Evolutionary conservation across 2,113 vertebrate genomes (phyloP).

Genomic region (Microcebus jonahi): DNA sequence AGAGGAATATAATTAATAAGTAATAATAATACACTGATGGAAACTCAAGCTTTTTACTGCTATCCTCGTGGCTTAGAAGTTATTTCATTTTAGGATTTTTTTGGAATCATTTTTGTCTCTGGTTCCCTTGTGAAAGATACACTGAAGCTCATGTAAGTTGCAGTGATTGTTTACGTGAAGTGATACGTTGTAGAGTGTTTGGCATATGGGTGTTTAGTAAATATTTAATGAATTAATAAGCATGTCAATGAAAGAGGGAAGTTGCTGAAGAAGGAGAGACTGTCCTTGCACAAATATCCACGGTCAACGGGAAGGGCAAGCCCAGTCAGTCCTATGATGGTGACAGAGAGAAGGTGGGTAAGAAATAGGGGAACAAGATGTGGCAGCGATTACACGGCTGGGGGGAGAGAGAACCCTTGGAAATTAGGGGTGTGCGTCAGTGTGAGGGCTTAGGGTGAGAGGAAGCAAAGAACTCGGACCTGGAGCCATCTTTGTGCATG

Average conservation of each 20-base stretch:
- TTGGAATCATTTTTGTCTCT: neutral
- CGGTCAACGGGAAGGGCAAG: neutral
- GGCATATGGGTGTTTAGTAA: neutral
- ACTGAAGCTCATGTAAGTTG: neutral
- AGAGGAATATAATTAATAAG: constrained; percentile 33
- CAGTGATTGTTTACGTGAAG: neutral
- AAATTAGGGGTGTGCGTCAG: neutral
- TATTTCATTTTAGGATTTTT: neutral
- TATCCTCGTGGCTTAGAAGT: constrained; percentile 6
- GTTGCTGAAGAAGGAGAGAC: neutral
- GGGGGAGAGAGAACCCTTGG: no score
- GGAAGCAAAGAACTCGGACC: neutral
- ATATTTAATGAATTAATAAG: neutral
- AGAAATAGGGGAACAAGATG: no score
- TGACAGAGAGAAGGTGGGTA: rapidly evolving
- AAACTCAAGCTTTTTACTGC: neutral
- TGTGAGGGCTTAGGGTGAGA: neutral
- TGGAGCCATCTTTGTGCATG: rapidly evolving
- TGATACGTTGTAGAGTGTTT: neutral
- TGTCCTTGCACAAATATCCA: neutral
- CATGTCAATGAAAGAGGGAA: neutral
- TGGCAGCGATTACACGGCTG: rapidly evolving
- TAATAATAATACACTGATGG: neutral
- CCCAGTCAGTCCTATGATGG: rapidly evolving
- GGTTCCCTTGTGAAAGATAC: neutral